These are phyloP conservation scores for Xyrauchen texanus DNA, from an alignment of 2,113 vertebrate genomes.

Conservation along the genomic window DNA sequence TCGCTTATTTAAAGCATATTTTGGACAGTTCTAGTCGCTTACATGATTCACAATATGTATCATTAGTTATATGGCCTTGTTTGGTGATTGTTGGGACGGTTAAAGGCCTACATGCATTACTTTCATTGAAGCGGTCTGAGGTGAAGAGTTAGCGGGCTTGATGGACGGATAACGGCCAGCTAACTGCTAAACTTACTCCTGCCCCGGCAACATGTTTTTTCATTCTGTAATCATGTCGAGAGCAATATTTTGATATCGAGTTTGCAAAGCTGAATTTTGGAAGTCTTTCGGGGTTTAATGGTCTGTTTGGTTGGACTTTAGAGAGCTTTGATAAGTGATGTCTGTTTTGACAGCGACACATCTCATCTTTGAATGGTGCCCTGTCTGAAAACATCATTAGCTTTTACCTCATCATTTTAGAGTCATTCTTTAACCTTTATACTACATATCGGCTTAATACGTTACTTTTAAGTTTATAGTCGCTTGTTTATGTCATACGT, in stretches of 20 bases:
- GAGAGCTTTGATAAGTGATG: conserved; percentile 7
- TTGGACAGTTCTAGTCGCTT: background rate
- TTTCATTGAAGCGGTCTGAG: conserved; percentile 23
- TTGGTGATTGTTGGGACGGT: conserved; percentile 8
- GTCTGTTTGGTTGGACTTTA: background rate
- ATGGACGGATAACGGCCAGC: conserved; percentile 28
- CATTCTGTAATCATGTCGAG: background rate
- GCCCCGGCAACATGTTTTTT: background rate
- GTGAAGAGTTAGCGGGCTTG: conserved; percentile 39
- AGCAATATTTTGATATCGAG: background rate
- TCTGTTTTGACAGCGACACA: conserved; percentile 26
- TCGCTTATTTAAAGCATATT: background rate
- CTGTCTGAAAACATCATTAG: background rate
- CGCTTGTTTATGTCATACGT: background rate
- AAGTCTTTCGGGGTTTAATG: background rate
- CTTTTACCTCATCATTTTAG: background rate
- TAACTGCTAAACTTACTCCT: background rate
- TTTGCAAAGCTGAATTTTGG: background rate
- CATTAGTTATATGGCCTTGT: background rate
- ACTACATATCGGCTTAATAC: background rate
- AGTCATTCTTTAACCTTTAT: background rate
- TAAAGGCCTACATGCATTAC: background rate
- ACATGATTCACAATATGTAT: background rate
- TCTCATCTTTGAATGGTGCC: conserved; percentile 7
- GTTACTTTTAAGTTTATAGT: background rate